phyloP scores from a whole-genome alignment of 2,113 vertebrate species.

The Raja brachyura region DNA sequence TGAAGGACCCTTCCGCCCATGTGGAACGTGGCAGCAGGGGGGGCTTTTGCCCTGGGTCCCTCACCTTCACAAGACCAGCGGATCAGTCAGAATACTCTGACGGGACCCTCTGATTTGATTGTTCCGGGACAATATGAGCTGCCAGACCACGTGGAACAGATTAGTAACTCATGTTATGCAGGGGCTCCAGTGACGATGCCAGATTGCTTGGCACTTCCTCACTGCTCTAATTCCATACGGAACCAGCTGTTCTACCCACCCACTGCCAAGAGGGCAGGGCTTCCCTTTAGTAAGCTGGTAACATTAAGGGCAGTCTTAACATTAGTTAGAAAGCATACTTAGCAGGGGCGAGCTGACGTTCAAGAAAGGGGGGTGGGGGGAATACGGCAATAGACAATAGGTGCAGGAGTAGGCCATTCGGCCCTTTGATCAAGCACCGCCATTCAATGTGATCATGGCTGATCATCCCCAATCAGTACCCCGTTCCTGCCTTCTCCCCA shows the following conservation, averaged over 20 bases:
- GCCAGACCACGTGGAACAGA: background rate
- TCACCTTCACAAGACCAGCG: background rate
- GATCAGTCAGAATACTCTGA: background rate
- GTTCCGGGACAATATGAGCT: background rate
- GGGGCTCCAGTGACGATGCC: background rate
- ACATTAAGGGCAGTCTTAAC: background rate
- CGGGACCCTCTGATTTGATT: background rate
- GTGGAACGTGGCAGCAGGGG: background rate
- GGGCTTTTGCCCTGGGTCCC: background rate
- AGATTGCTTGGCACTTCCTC: constrained; percentile 16
- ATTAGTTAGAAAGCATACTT: background rate
- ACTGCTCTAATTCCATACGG: constrained; percentile 3
- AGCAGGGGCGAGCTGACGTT: background rate
- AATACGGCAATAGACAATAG: background rate
- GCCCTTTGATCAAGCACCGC: no score
- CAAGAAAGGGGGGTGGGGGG: no score
- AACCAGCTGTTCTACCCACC: constrained; percentile 3
- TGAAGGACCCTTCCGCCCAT: background rate
- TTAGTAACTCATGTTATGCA: constrained; percentile 1
- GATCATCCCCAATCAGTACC: no score
- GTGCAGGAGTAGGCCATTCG: no score
- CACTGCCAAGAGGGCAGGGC: background rate
- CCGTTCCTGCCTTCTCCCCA: no score
- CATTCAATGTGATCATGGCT: no score
- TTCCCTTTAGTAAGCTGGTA: background rate